Conservation (phyloP, 2,797 vertebrate species). For the Ctenochaetus hawaiiensis region DNA sequence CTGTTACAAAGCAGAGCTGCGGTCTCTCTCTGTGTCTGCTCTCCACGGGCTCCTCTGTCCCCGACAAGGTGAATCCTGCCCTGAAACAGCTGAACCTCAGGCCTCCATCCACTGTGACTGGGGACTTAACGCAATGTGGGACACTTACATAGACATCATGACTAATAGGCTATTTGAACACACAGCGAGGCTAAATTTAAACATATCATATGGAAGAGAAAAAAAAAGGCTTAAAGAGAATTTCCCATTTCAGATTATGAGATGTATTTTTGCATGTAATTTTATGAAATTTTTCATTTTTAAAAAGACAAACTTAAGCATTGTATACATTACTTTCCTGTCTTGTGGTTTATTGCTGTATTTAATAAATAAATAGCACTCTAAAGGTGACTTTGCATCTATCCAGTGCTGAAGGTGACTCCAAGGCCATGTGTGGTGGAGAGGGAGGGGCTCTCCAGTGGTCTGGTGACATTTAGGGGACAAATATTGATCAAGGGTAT, state of each 20-base stretch:
- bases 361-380: conserved; percentile 44
- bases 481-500: conserved; percentile 76
- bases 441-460: conserved; percentile 50
- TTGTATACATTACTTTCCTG: conserved; percentile 1
- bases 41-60: conserved; percentile 60
- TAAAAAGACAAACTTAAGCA: neutral
- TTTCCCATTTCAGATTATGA: conserved; percentile 5
- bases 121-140: conserved; percentile 46
- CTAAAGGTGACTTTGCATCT: conserved; percentile 50
- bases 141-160: conserved; percentile 46
- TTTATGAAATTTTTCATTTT: neutral
- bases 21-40: conserved; percentile 57
- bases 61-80: conserved; percentile 73
- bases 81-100: conserved; percentile 63
- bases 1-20: conserved; percentile 66
- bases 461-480: conserved; percentile 66
- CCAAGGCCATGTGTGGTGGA: conserved; percentile 55
- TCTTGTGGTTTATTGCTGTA: conserved; percentile 12
- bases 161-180: conserved; percentile 58
- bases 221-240: conserved; percentile 5
- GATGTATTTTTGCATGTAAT: neutral
- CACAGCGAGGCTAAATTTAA: conserved; percentile 17
- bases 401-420: conserved; percentile 74
- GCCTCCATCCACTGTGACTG: conserved; percentile 45
- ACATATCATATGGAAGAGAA: conserved; percentile 13